Evolutionary conservation across 2,113 vertebrate species (phyloP).

Genomic region (Stercorarius parasiticus): DNA sequence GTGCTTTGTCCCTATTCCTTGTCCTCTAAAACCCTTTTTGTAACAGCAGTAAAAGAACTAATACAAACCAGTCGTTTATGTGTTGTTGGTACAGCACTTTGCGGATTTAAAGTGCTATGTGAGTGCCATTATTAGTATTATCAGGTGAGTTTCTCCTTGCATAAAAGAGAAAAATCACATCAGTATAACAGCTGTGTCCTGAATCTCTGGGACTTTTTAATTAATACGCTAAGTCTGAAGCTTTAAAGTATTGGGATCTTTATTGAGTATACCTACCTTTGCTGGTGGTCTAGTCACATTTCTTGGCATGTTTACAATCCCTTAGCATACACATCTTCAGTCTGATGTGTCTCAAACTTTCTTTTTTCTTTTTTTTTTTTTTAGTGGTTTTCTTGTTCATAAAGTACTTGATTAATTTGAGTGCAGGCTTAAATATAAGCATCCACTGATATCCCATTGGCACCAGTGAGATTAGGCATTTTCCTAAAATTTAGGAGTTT

Average conservation of each 20-base stretch:
- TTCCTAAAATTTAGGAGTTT: background rate
- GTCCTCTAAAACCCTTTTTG: background rate
- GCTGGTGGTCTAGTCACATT: background rate
- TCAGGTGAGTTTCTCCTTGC: slow-evolving; percentile 18
- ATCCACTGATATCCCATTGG: background rate
- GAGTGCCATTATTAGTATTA: slow-evolving; percentile 6
- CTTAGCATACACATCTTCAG: background rate
- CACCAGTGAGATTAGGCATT: background rate
- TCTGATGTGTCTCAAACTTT: background rate
- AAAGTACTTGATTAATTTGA: background rate
- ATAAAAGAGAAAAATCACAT: slow-evolving; percentile 37
- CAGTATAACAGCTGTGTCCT: background rate
- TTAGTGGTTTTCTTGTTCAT: background rate
- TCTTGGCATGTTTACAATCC: background rate
- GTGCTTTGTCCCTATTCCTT: background rate
- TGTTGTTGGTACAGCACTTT: background rate
- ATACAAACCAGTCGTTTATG: slow-evolving; percentile 6
- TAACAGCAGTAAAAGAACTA: slow-evolving; percentile 17
- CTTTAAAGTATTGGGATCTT: background rate
- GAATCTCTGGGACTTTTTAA: background rate
- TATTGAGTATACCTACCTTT: background rate
- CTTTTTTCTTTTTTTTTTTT: accelerated
- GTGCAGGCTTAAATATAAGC: background rate
- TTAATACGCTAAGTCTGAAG: background rate
- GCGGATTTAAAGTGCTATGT: background rate